A percentile compares a stretch with the other conserved stretches of the same genome.
These are phyloP conservation scores for Paradoxurus hermaphroditus DNA, from an alignment of 2,113 vertebrate species.

Conservation along the genomic window DNA sequence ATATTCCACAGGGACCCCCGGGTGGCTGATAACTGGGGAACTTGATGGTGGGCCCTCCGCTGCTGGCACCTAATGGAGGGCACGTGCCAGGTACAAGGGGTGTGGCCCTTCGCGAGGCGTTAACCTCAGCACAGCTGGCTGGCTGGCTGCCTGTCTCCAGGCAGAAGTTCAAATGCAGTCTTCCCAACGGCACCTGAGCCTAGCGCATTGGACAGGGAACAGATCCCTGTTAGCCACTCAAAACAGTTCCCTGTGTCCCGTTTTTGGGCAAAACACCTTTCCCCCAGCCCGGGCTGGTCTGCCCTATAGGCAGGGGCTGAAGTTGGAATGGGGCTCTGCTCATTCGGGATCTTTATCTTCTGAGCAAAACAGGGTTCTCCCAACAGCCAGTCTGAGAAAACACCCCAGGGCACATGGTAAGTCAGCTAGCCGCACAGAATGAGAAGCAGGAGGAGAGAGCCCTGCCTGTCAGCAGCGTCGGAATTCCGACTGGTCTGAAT, in stretches of 20 bases:
- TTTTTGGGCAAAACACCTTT: not conserved
- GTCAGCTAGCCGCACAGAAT: not conserved
- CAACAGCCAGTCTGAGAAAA: not conserved
- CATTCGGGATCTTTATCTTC: not conserved
- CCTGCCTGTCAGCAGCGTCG: not conserved
- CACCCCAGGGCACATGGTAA: not conserved
- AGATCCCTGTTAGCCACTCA: not conserved
- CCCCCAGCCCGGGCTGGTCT: not conserved
- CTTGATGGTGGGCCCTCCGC: slow-evolving; percentile 22
- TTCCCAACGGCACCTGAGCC: not conserved
- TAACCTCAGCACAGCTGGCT: slow-evolving; percentile 10
- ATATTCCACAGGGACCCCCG: not conserved
- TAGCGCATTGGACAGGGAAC: not conserved
- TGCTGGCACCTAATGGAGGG: slow-evolving; percentile 38
- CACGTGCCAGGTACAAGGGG: slow-evolving; percentile 54
- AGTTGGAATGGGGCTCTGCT: not conserved
- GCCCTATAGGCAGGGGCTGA: not conserved
- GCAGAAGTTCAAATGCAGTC: not conserved
- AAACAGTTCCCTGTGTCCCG: not conserved
- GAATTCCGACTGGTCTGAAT: not conserved
- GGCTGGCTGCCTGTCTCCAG: not conserved
- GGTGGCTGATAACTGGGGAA: not conserved
- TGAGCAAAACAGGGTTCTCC: not conserved
- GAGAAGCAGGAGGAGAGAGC: not conserved
- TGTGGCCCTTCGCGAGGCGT: not conserved